These are phyloP conservation scores for Carapus acus DNA, from an alignment of 2,797 vertebrate genomes.

Conservation along the genomic window DNA sequence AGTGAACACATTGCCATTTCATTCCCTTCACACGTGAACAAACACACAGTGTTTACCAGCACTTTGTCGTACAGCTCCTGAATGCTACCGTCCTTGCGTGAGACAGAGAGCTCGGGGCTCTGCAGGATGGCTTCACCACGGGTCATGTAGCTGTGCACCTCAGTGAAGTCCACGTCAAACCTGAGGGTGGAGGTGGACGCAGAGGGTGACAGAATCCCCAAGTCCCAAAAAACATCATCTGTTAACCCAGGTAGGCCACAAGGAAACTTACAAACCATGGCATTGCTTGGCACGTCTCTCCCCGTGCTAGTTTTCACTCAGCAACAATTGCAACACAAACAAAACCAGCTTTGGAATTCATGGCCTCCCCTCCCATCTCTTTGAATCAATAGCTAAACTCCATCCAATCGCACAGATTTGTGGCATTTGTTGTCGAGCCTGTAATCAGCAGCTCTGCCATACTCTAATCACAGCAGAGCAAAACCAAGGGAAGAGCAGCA, in stretches of 20 bases:
- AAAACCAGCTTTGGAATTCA: neutral
- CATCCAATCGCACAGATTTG: conserved; percentile 1
- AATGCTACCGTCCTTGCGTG: conserved; percentile 86
- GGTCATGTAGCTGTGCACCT: conserved; percentile 98
- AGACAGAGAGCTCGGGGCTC: conserved; percentile 87
- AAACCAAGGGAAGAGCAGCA: no score
- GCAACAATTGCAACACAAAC: no score
- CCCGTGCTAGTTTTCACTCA: no score
- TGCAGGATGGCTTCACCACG: conserved; percentile 92
- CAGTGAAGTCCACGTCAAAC: conserved; percentile 93
- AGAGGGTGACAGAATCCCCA: conserved; percentile 54
- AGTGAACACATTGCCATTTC: neutral
- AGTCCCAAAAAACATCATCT: no score
- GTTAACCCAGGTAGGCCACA: no score
- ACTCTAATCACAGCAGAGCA: neutral
- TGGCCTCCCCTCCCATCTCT: neutral
- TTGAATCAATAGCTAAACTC: neutral
- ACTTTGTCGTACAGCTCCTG: conserved; percentile 91
- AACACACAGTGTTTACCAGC: conserved; percentile 73
- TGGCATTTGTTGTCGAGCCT: neutral
- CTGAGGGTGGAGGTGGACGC: conserved; percentile 58
- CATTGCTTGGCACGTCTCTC: no score
- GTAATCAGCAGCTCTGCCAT: neutral
- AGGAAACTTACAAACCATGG: no score
- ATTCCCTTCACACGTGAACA: neutral